Conservation (phyloP, 2,888 invertebrate genomes). For the Lithophane leautieri region DNA sequence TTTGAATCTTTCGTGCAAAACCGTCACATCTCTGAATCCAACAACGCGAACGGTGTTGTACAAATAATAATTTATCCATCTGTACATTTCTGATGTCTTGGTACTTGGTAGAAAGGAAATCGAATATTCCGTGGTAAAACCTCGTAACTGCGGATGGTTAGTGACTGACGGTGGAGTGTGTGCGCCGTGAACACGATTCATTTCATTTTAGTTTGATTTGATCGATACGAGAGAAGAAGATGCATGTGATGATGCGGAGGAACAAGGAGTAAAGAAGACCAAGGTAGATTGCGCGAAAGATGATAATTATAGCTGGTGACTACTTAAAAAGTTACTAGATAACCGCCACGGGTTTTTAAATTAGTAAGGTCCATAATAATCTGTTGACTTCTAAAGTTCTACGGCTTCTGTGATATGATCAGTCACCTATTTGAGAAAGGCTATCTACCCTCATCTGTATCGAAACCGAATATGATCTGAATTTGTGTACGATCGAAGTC, state of each 20-base stretch:
- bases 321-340: background rate
- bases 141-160: constrained; percentile 12
- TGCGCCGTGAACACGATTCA: background rate
- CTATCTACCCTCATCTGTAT: background rate
- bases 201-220: background rate
- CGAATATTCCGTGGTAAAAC: constrained; percentile 22
- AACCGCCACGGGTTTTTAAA: background rate
- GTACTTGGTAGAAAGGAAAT: constrained; percentile 17
- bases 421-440: background rate
- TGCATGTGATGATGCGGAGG: background rate
- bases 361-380: background rate
- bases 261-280: too few relatives aligned
- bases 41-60: background rate
- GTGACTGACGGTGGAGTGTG: background rate
- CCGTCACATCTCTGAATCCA: constrained; percentile 11
- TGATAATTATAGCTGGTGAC: background rate
- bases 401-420: background rate
- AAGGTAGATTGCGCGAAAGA: background rate
- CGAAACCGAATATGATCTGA: background rate
- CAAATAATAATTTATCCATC: background rate
- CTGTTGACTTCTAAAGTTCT: background rate
- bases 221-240: background rate
- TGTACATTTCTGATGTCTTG: constrained; percentile 20
- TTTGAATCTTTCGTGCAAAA: constrained; percentile 37
- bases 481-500: too few relatives aligned